These are phyloP conservation scores for Mesorhabditis spiculigera DNA, from an alignment of 2,888 invertebrate genomes.

Conservation along the genomic window DNA sequence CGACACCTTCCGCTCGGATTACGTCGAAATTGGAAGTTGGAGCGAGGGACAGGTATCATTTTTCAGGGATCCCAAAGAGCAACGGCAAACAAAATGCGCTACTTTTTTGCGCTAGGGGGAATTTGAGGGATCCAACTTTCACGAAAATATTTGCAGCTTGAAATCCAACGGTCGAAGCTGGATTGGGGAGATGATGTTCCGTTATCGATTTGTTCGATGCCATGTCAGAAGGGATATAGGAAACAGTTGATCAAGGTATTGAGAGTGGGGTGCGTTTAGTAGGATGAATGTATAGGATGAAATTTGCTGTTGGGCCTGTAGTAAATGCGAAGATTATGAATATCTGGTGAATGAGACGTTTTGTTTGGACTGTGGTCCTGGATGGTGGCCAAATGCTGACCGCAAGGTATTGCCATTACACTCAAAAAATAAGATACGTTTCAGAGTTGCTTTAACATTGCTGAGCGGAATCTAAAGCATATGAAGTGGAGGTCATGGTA, in stretches of 20 bases:
- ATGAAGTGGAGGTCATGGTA: conserved; percentile 70
- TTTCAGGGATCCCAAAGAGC: neutral
- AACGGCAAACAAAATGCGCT: too few relatives aligned
- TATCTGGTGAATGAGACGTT: conserved; percentile 52
- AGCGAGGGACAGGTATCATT: conserved; percentile 44
- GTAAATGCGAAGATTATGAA: conserved; percentile 53
- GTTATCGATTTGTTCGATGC: conserved; percentile 60
- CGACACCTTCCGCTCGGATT: conserved; percentile 34
- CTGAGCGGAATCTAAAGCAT: conserved; percentile 55
- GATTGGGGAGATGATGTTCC: conserved; percentile 51
- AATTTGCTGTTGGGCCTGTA: conserved; percentile 62
- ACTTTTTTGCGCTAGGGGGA: too few relatives aligned
- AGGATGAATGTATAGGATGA: conserved; percentile 55
- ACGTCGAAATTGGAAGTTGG: conserved; percentile 56
- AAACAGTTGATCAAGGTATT: conserved; percentile 59
- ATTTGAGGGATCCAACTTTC: conserved; percentile 6
- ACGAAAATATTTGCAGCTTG: conserved; percentile 20
- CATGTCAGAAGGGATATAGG: conserved; percentile 60
- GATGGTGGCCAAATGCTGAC: conserved; percentile 40
- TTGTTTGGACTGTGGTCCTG: conserved; percentile 53
- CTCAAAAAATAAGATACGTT: neutral
- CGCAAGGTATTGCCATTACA: neutral
- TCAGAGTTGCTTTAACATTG: conserved; percentile 18
- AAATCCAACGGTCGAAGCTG: conserved; percentile 26
- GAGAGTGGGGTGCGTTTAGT: neutral